Evolutionary conservation across 2,113 vertebrate genomes (phyloP).

Genomic region (Todiramphus saurophagus): DNA sequence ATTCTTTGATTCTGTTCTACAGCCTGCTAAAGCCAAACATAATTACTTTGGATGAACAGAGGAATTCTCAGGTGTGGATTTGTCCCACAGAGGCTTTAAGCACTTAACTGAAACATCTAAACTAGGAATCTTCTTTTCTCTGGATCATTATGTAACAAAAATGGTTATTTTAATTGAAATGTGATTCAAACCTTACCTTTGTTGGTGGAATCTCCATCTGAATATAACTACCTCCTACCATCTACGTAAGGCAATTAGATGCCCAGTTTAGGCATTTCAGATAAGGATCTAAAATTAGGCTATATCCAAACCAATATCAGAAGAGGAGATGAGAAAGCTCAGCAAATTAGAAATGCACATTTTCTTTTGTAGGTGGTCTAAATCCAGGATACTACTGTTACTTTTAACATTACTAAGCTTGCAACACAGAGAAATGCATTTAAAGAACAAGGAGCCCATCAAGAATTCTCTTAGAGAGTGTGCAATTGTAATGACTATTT

Average conservation of each 20-base stretch:
- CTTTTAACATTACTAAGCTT: not conserved
- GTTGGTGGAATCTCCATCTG: not conserved
- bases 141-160: not conserved
- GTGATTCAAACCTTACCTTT: not conserved
- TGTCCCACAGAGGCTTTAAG: not conserved
- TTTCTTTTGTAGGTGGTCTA: not conserved
- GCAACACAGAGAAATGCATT: not conserved
- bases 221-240: not conserved
- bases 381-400: not conserved
- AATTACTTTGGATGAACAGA: not conserved
- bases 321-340: not conserved
- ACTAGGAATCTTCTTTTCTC: not conserved
- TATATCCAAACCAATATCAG: not conserved
- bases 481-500: not conserved
- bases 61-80: not conserved
- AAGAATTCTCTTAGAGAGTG: not conserved
- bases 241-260: not conserved
- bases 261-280: not conserved
- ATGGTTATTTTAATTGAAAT: not conserved
- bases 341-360: not conserved
- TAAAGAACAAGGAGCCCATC: not conserved
- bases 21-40: not conserved
- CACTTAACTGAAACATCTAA: not conserved
- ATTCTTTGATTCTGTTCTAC: not conserved
- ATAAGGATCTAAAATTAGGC: not conserved